Evolutionary conservation across 92 coral and sea anemone genomes (phyloP).

Genomic region (Zoanthus sociatus): DNA sequence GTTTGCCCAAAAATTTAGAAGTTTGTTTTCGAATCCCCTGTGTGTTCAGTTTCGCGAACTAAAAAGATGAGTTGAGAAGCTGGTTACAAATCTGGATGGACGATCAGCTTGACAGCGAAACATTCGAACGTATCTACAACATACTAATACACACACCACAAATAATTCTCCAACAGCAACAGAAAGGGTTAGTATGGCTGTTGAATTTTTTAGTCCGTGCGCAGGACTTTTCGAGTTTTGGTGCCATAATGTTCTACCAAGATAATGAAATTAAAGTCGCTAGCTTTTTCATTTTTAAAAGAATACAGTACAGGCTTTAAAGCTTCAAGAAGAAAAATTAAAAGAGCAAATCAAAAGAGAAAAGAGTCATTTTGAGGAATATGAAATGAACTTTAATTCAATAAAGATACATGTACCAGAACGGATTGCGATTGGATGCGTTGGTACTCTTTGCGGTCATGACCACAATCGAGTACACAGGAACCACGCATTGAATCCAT

Average conservation of each 20-base stretch:
- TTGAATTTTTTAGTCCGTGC: background rate
- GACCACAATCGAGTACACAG: too few relatives aligned
- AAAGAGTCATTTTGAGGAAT: conserved; percentile 33
- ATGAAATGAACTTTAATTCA: conserved; percentile 53
- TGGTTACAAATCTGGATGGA: conserved; percentile 22
- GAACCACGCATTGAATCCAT: conserved; percentile 20
- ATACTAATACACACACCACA: background rate
- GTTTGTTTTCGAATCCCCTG: background rate
- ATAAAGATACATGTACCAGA: conserved; percentile 1
- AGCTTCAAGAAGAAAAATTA: conserved; percentile 30
- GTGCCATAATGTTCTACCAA: background rate
- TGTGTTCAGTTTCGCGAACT: background rate
- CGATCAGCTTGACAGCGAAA: conserved; percentile 25
- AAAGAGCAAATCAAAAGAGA: conserved; percentile 40
- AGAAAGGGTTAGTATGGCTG: background rate
- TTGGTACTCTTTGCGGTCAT: too few relatives aligned
- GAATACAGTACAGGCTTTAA: conserved; percentile 41
- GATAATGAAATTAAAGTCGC: background rate
- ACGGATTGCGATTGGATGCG: background rate
- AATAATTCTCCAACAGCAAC: background rate
- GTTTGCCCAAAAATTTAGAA: background rate
- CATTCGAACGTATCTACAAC: conserved; percentile 14
- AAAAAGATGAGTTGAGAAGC: conserved; percentile 25
- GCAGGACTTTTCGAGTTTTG: background rate
- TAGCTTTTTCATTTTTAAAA: background rate